phyloP scores from a whole-genome alignment of 2,888 invertebrate genomes.

The Apantesis nais region DNA sequence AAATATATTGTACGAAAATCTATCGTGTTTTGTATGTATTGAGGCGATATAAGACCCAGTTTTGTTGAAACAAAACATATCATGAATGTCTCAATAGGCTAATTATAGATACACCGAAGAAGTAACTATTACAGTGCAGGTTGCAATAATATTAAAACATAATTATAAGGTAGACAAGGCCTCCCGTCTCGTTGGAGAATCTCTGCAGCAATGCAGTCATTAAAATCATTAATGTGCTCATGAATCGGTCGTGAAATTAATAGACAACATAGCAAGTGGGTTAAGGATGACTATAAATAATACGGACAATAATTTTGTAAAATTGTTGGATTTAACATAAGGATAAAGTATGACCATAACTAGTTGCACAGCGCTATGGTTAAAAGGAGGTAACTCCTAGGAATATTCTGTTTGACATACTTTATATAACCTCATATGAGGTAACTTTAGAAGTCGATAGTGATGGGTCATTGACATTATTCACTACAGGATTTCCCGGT shows the following conservation, averaged over 20 bases:
- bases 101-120: constrained; percentile 9
- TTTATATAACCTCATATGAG: constrained; percentile 1
- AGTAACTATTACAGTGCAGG: constrained; percentile 8
- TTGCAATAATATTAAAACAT: constrained; percentile 22
- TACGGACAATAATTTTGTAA: constrained; percentile 15
- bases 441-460: not conserved
- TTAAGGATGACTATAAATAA: constrained; percentile 38
- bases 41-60: not conserved
- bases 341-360: constrained; percentile 33
- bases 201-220: constrained; percentile 32
- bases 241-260: constrained; percentile 30
- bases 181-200: constrained; percentile 21
- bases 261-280: constrained; percentile 27
- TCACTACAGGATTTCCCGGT: not conserved
- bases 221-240: constrained; percentile 20
- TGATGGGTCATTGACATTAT: constrained; percentile 14
- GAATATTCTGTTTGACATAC: not conserved
- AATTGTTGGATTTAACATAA: constrained; percentile 33
- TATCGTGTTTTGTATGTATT: no score
- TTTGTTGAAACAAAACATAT: not conserved
- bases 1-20: no score
- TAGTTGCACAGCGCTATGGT: constrained; percentile 1
- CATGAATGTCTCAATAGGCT: constrained; percentile 3
- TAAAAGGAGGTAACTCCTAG: constrained; percentile 20
- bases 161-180: constrained; percentile 37